Percentiles rank a stretch among this genome's conserved stretches.
Evolutionary conservation across 2,888 invertebrate species (phyloP).

Genomic region (Pyrrhia umbra): DNA sequence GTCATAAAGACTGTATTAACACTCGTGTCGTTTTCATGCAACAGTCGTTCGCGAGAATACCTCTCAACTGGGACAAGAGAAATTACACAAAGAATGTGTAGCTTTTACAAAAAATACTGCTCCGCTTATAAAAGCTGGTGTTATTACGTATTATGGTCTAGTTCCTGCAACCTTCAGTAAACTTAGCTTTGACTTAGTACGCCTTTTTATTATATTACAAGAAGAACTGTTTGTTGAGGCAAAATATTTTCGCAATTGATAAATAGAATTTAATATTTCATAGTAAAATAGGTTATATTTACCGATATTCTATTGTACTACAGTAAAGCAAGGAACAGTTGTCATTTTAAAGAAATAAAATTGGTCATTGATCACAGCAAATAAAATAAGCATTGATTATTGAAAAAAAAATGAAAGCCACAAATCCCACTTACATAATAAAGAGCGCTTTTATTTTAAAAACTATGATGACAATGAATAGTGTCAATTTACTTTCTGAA

Average conservation of each 20-base stretch:
- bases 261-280: background rate
- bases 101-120: slow-evolving; percentile 41
- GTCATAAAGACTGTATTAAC: slow-evolving; percentile 35
- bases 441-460: background rate
- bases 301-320: no score
- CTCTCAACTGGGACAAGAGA: slow-evolving; percentile 24
- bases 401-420: background rate
- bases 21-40: slow-evolving; percentile 28
- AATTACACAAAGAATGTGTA: slow-evolving; percentile 51
- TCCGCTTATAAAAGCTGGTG: slow-evolving; percentile 28
- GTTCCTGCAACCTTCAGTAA: slow-evolving; percentile 34
- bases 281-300: no score
- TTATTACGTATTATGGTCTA: slow-evolving; percentile 39
- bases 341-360: no score
- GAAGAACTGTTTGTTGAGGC: background rate
- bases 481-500: background rate
- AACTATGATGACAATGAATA: no score
- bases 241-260: background rate
- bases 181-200: slow-evolving; percentile 36
- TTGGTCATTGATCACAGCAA: no score
- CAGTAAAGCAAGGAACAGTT: no score
- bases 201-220: background rate
- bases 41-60: slow-evolving; percentile 22
- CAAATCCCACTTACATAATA: background rate
- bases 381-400: no score